phyloP scores from a whole-genome alignment of 2,113 vertebrate genomes.

The Nannospalax galili region DNA sequence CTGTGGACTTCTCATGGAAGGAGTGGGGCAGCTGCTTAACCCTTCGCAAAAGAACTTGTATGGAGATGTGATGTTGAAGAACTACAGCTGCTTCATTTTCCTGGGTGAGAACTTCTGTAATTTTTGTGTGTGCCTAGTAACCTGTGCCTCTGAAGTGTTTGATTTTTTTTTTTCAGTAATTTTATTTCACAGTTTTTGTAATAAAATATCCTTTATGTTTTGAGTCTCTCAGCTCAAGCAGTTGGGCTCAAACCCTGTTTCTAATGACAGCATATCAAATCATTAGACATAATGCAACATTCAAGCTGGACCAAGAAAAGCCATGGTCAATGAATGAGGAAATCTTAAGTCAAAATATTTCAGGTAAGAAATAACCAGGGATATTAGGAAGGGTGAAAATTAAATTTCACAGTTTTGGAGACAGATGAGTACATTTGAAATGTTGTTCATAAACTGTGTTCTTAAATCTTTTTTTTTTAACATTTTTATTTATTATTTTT shows the following conservation, averaged over 20 bases:
- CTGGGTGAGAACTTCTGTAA: constrained; percentile 57
- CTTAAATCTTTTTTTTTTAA: too few species aligned
- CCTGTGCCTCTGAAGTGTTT: too few species aligned
- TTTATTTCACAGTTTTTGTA: not conserved
- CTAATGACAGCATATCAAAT: constrained; percentile 48
- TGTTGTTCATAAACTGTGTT: not conserved
- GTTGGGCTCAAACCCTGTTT: not conserved
- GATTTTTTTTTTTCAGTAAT: not conserved
- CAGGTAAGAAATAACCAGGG: constrained; percentile 41
- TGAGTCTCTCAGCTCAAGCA: not conserved
- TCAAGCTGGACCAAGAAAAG: constrained; percentile 34
- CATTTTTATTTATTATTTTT: too few species aligned
- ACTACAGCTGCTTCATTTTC: constrained; percentile 62
- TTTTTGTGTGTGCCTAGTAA: not conserved
- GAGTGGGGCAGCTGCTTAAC: constrained; percentile 69
- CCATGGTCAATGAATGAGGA: not conserved
- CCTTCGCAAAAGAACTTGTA: constrained; percentile 66
- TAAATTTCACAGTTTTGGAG: not conserved
- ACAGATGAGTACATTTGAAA: not conserved
- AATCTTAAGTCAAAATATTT: not conserved
- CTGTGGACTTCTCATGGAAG: constrained; percentile 68
- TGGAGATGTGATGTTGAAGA: constrained; percentile 43
- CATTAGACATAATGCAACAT: not conserved
- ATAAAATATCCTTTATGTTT: not conserved
- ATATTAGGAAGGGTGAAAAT: not conserved